Conservation (phyloP, 1,140 invertebrate genomes). For the Vanessa tameamea region DNA sequence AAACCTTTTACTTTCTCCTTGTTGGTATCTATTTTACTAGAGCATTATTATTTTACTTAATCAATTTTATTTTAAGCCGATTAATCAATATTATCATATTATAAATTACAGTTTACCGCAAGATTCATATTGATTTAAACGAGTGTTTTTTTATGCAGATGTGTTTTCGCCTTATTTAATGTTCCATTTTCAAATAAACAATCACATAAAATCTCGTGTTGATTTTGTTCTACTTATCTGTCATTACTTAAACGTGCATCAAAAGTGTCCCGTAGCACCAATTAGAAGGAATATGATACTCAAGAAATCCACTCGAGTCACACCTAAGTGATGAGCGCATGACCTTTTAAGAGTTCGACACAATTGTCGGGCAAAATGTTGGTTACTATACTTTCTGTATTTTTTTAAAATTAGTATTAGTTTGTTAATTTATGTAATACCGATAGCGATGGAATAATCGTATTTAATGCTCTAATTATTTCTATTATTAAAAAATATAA, state of each 20-base stretch:
- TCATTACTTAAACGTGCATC: neutral
- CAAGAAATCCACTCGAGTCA: neutral
- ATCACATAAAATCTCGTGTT: neutral
- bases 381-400: neutral
- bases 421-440: neutral
- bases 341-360: constrained; percentile 4
- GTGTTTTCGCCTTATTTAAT: too few relatives aligned
- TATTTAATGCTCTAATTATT: neutral
- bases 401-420: too few relatives aligned
- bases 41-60: neutral
- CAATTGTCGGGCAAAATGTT: neutral
- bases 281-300: constrained; percentile 1
- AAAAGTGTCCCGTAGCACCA: constrained; percentile 2
- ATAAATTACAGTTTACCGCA: too few relatives aligned
- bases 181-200: too few relatives aligned
- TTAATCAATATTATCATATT: too few relatives aligned
- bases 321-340: constrained; percentile 10
- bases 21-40: neutral
- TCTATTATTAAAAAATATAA: neutral
- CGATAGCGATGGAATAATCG: neutral
- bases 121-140: too few relatives aligned
- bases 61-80: too few relatives aligned
- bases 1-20: constrained; percentile 1
- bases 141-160: too few relatives aligned
- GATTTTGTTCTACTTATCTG: neutral